A percentile compares a stretch with the other conserved stretches of the same genome.
These are phyloP conservation scores for Mongoloraphidia duomilia DNA, from an alignment of 2,888 invertebrate species.

Conservation along the genomic window DNA sequence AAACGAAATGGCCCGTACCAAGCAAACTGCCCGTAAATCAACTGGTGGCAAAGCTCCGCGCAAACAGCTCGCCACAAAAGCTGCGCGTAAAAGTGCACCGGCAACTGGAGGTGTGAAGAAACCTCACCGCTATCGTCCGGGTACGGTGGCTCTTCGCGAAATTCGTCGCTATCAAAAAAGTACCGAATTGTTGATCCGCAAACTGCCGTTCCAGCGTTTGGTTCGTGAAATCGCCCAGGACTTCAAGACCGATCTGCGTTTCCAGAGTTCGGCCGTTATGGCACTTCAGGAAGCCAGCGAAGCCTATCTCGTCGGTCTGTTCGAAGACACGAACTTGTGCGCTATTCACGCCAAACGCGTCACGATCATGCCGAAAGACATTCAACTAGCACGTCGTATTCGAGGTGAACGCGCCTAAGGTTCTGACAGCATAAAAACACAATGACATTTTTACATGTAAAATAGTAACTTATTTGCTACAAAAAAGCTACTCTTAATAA, in stretches of 20 bases:
- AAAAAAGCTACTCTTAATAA: no score
- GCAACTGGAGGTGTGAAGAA: slow-evolving; percentile 62
- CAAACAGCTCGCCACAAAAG: slow-evolving; percentile 56
- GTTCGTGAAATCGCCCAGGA: slow-evolving; percentile 63
- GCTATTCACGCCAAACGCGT: slow-evolving; percentile 89
- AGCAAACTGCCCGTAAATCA: slow-evolving; percentile 50
- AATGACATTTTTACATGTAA: no score
- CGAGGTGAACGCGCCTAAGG: slow-evolving; percentile 78
- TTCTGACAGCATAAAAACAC: no score
- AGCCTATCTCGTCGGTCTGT: slow-evolving; percentile 65
- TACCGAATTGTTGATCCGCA: slow-evolving; percentile 46
- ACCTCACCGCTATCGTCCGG: slow-evolving; percentile 54
- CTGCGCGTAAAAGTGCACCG: slow-evolving; percentile 55
- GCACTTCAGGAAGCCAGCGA: slow-evolving; percentile 68
- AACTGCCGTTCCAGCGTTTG: slow-evolving; percentile 55
- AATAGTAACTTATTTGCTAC: no score
- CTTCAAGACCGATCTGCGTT: slow-evolving; percentile 54
- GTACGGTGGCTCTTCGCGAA: slow-evolving; percentile 54
- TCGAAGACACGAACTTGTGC: slow-evolving; percentile 90
- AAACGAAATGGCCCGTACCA: slow-evolving; percentile 22
- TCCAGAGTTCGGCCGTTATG: slow-evolving; percentile 55
- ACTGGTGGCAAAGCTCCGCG: slow-evolving; percentile 62
- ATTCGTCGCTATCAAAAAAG: slow-evolving; percentile 50
- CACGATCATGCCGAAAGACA: no score
- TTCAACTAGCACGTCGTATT: slow-evolving; percentile 81